Evolutionary conservation across 1,140 invertebrate species (phyloP), one percentile per base, ranked within the genome.

Genomic region (Lepidotrigona ventralis): DNA sequence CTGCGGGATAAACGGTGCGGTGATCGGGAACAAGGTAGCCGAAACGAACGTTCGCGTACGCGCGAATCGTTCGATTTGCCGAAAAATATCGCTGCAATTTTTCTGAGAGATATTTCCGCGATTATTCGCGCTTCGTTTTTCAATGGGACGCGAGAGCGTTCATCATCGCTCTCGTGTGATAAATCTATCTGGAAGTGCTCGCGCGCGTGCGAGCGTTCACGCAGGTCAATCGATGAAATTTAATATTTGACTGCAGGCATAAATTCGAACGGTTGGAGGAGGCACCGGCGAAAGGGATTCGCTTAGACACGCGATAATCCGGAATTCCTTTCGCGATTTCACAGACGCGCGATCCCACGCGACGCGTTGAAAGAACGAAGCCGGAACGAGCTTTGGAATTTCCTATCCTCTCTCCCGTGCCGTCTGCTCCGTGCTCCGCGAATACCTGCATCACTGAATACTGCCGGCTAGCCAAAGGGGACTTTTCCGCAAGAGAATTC

Each of bases 401-500:
- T 87, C 83, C 78, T 77, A 70, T 85, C 86, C 79, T 81, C 71
- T 46, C 39, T 46, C 6, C 39, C 39, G 39, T 46, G 39, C 51
- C 66, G 81, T 74, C 64, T 74, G 39, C 39, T 51, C 39, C 26
- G 58, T 29, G 63, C 70, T 33, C 6, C 39, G 39, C 53, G 78
- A 88, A 88, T 88, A 78, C 68, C 78, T 66, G 75, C 78, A 87
- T 84, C 68, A 54, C 81, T 87, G 66, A 79, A 72, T 71, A 33
- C 66, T 78, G 46, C 76, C 51, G 69, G 86, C 85, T 70, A 74
- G 85, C 78, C 81, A 78, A 88, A 75, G 85, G 68, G 72, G 72
- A 84, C 85, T 78, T 87, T 84, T 86, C 82, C 77, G 85, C 81
- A 84, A 66, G 82, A 80, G 86, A 88, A 85, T 87, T 87, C 86